A percentile compares a stretch with the other conserved stretches of the same genome.
These are phyloP conservation scores for Tiaroga cobitis DNA, from an alignment of 2,797 vertebrate genomes.

Conservation along the genomic window DNA sequence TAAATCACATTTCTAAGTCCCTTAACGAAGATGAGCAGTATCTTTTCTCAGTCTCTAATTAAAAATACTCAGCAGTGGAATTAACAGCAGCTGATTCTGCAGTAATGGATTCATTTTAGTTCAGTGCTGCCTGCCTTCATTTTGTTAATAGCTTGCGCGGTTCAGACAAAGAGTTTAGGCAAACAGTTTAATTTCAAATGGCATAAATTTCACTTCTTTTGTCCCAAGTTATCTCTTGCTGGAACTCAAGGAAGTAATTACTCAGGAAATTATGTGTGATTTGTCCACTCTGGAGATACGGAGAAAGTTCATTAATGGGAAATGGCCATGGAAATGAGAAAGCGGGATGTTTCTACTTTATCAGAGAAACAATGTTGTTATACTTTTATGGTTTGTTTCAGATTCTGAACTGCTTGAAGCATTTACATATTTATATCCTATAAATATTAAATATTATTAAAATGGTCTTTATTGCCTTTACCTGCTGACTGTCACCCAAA, in stretches of 20 bases:
- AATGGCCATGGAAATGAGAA: conserved; percentile 43
- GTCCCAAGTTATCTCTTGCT: conserved; percentile 44
- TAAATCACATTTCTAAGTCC: conserved; percentile 28
- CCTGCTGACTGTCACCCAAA: neutral
- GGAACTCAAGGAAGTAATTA: conserved; percentile 37
- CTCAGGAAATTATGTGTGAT: conserved; percentile 40
- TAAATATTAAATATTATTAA: neutral
- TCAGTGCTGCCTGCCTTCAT: conserved; percentile 32
- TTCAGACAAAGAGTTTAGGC: conserved; percentile 43
- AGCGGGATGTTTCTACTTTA: conserved; percentile 2
- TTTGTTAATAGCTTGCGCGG: conserved; percentile 23
- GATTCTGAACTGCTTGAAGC: neutral
- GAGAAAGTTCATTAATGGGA: conserved; percentile 37
- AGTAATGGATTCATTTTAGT: conserved; percentile 30
- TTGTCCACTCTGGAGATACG: conserved; percentile 30
- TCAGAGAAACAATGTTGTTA: conserved; percentile 2
- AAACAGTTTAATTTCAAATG: conserved; percentile 50
- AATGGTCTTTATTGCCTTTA: neutral
- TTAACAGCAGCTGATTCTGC: conserved; percentile 27
- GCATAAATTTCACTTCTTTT: conserved; percentile 45
- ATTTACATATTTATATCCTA: neutral
- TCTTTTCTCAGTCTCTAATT: conserved; percentile 36
- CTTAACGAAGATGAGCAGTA: conserved; percentile 18
- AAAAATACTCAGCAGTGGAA: conserved; percentile 34
- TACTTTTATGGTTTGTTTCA: conserved; percentile 1